Percentiles rank a stretch among this genome's conserved stretches.
Evolutionary conservation across 1,140 invertebrate genomes (phyloP).

Genomic region (Mamestra configurata): DNA sequence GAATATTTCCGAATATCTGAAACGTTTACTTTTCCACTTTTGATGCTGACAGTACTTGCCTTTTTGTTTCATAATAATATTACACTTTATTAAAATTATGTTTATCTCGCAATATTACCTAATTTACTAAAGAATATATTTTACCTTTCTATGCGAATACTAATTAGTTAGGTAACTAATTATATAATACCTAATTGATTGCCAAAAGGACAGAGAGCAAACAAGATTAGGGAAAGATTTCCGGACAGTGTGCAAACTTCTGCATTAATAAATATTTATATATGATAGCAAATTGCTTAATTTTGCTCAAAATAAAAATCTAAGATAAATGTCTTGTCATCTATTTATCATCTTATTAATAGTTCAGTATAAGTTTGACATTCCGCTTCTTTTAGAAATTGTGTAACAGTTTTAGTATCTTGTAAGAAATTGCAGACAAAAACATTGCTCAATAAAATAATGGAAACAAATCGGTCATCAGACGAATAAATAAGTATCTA

Average conservation of each 20-base stretch:
- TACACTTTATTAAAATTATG: background rate
- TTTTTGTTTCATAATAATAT: background rate
- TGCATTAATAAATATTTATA: background rate
- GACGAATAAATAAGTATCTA: background rate
- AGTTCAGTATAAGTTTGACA: background rate
- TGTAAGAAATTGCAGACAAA: too few relatives aligned
- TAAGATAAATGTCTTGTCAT: background rate
- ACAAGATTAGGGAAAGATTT: background rate
- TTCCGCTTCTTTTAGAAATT: background rate
- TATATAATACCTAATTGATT: background rate
- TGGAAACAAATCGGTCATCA: background rate
- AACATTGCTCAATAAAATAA: background rate
- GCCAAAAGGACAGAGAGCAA: background rate
- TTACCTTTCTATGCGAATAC: background rate
- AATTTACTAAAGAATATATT: background rate
- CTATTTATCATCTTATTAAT: background rate
- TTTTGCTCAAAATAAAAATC: background rate
- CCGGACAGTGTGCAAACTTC: background rate
- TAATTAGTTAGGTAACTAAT: background rate
- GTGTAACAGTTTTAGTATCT: background rate
- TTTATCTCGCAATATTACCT: background rate
- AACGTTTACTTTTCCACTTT: background rate
- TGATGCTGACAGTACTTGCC: background rate
- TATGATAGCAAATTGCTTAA: background rate
- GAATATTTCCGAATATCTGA: too few relatives aligned